phyloP scores from a whole-genome alignment of 2,113 vertebrate genomes.

The Ictalurus punctatus region DNA sequence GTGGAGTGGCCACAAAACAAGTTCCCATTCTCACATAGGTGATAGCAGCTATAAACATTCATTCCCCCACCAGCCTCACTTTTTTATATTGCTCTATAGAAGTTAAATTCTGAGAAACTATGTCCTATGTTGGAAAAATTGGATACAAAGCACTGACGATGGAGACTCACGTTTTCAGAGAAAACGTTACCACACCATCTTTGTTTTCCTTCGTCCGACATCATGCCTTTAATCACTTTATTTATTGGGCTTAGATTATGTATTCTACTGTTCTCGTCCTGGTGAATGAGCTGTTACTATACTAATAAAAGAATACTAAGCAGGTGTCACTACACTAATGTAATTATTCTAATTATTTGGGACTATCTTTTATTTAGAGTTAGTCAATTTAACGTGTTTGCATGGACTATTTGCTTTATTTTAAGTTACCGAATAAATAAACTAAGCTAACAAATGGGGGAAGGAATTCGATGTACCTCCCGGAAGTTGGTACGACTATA shows the following conservation, averaged over 20 bases:
- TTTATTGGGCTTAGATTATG: no score
- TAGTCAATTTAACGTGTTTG: neutral
- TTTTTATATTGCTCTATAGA: no score
- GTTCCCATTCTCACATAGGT: no score
- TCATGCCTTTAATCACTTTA: no score
- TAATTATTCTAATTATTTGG: neutral
- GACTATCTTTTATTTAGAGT: neutral
- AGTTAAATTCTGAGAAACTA: no score
- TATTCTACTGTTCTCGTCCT: no score
- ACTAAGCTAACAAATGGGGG: neutral
- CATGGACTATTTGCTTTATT: neutral
- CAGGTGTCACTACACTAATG: neutral
- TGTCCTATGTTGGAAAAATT: no score
- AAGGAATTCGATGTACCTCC: neutral
- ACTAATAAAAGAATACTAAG: neutral
- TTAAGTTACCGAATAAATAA: neutral
- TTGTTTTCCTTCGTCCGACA: no score
- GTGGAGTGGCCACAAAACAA: no score
- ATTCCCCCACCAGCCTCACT: no score
- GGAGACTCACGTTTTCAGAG: neutral
- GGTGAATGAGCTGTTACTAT: no score
- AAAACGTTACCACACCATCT: neutral
- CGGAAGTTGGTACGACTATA: conserved; percentile 42
- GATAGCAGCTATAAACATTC: no score
- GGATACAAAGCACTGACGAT: neutral